A percentile compares a stretch with the other conserved stretches of the same genome.
phyloP scores from a whole-genome alignment of 1,140 invertebrate genomes.

The Copidosoma floridanum region DNA sequence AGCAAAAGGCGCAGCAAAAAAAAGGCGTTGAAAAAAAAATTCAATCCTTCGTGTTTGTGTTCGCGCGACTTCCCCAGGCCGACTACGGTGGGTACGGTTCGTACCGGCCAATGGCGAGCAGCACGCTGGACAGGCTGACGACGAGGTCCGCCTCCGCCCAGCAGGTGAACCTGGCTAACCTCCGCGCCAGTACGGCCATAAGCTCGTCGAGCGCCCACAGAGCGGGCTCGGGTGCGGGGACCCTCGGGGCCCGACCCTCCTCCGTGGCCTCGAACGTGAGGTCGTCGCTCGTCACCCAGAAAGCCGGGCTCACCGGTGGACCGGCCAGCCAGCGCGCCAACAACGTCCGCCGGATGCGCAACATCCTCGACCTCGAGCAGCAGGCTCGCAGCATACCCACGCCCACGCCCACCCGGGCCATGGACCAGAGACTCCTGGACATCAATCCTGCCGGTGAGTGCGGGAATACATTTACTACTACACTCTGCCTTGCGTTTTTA shows the following conservation, averaged over 20 bases:
- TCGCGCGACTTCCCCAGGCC: too few species aligned
- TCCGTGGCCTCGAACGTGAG: conserved; percentile 51
- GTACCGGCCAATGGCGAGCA: conserved; percentile 55
- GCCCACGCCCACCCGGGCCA: conserved; percentile 69
- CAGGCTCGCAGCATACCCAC: conserved; percentile 62
- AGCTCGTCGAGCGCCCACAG: conserved; percentile 52
- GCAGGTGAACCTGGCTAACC: conserved; percentile 54
- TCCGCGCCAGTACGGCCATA: conserved; percentile 54
- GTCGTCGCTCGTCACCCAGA: conserved; percentile 42
- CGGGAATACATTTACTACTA: too few species aligned
- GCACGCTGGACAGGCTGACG: conserved; percentile 53
- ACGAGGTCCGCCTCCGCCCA: conserved; percentile 53
- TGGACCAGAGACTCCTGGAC: conserved; percentile 71
- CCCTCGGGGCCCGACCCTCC: conserved; percentile 40
- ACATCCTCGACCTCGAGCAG: conserved; percentile 69
- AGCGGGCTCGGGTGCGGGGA: conserved; percentile 12
- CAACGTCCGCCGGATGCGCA: conserved; percentile 74
- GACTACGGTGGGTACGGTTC: conserved; percentile 55
- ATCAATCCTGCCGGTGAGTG: conserved; percentile 78
- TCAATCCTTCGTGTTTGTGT: too few species aligned
- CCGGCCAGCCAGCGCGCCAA: conserved; percentile 64
- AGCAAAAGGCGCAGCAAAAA: too few species aligned
- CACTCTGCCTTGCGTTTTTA: neutral
- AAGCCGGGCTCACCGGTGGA: conserved; percentile 25
- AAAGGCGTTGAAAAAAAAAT: too few species aligned